Percentiles rank a stretch among this genome's conserved stretches.
Conservation (phyloP, 2,797 vertebrate genomes). For the Podargus strigoides region DNA sequence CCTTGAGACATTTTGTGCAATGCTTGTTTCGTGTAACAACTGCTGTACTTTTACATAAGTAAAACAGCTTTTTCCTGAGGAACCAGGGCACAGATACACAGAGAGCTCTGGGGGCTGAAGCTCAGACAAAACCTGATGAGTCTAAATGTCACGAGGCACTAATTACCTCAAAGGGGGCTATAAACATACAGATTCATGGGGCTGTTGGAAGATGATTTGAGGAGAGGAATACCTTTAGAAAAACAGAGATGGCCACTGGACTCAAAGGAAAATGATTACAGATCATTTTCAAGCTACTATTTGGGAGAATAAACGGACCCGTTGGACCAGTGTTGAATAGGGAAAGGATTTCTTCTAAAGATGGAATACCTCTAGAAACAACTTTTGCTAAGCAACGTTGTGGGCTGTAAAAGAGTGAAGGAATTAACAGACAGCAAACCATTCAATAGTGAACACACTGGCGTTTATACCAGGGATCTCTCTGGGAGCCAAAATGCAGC, state of each 20-base stretch:
- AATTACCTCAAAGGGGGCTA: not conserved
- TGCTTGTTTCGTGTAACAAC: not conserved
- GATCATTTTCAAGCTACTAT: not conserved
- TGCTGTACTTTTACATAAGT: fast-evolving
- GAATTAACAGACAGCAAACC: not conserved
- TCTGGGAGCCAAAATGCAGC: fast-evolving
- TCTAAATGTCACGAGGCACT: not conserved
- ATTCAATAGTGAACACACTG: not conserved
- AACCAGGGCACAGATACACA: not conserved
- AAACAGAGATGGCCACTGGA: not conserved
- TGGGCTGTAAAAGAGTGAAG: not conserved
- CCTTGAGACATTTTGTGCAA: not conserved
- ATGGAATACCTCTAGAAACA: not conserved
- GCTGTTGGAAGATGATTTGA: not conserved
- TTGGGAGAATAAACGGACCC: not conserved
- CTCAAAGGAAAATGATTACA: not conserved
- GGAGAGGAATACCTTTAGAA: not conserved
- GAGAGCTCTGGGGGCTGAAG: not conserved
- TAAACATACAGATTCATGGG: not conserved
- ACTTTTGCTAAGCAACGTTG: not conserved
- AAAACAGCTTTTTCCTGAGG: not conserved
- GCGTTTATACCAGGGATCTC: not conserved
- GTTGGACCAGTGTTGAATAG: not conserved
- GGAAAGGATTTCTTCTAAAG: not conserved
- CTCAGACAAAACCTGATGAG: not conserved